Evolutionary conservation across 2,888 invertebrate species (phyloP).

Genomic region (Piscicola geometra): DNA sequence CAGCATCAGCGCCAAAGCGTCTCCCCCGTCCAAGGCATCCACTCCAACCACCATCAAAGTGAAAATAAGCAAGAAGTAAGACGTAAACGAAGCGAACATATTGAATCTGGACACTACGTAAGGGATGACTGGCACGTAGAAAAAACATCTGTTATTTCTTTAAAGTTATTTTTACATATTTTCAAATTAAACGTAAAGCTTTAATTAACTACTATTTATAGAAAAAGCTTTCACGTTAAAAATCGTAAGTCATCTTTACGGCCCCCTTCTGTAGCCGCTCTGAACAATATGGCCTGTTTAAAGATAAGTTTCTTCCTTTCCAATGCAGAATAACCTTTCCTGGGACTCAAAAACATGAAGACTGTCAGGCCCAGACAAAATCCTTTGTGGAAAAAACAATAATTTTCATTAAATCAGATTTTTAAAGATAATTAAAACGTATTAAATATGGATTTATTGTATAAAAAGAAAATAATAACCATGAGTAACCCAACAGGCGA

Average conservation of each 20-base stretch:
- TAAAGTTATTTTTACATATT: no score
- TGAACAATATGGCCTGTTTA: not conserved
- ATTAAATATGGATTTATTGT: no score
- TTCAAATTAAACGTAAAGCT: no score
- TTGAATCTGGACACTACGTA: not conserved
- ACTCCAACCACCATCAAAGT: not conserved
- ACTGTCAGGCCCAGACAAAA: not conserved
- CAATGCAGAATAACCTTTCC: not conserved
- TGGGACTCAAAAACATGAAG: not conserved
- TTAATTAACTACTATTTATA: not conserved
- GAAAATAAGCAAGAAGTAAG: not conserved
- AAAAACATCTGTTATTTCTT: not conserved
- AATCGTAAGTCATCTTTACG: no score
- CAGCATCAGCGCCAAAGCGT: not conserved
- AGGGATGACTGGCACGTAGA: not conserved
- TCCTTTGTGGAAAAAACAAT: not conserved
- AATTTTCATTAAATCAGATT: not conserved
- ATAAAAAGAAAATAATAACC: not conserved
- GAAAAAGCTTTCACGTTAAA: not conserved
- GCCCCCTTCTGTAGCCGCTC: no score
- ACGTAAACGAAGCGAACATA: not conserved
- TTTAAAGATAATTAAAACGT: not conserved
- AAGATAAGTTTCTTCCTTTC: slow-evolving; percentile 7
- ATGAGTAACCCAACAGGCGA: not conserved
- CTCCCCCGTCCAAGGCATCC: slow-evolving; percentile 8